Percentiles rank a stretch among this genome's conserved stretches.
These are phyloP conservation scores for Tetramorium bicarinatum DNA, from an alignment of 2,888 invertebrate genomes.

Conservation along the genomic window DNA sequence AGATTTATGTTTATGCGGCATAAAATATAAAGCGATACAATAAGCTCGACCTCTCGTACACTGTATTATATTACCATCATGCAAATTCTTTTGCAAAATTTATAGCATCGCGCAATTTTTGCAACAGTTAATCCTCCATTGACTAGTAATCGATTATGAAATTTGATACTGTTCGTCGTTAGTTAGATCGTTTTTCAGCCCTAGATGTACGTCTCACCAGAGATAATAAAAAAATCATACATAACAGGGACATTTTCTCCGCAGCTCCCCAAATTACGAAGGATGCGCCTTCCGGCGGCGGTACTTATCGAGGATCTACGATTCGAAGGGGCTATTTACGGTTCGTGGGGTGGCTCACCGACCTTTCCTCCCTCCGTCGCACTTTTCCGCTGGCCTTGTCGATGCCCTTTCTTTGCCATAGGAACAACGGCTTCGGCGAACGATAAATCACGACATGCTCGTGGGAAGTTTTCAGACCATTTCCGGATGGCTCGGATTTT, in stretches of 20 bases:
- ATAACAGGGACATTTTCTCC: constrained; percentile 64
- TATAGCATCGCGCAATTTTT: constrained; percentile 9
- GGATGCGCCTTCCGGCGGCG: constrained; percentile 66
- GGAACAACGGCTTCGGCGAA: constrained; percentile 60
- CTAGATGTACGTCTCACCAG: constrained; percentile 40
- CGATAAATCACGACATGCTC: constrained; percentile 80
- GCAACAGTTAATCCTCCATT: neutral
- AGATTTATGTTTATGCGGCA: neutral
- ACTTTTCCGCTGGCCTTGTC: constrained; percentile 47
- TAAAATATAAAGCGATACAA: neutral
- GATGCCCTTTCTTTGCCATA: constrained; percentile 49
- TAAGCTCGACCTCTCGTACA: neutral
- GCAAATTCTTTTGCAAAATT: constrained; percentile 5
- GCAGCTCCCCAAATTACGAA: constrained; percentile 57
- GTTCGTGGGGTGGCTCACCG: constrained; percentile 61
- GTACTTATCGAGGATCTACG: constrained; percentile 80
- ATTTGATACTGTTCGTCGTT: constrained; percentile 35
- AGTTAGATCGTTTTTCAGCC: constrained; percentile 68
- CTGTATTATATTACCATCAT: neutral
- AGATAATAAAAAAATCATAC: constrained; percentile 77
- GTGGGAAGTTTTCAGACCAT: constrained; percentile 75
- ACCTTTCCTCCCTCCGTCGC: constrained; percentile 45
- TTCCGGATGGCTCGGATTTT: constrained; percentile 79
- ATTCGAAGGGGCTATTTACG: constrained; percentile 82
- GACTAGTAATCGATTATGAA: neutral